Percentiles rank a stretch among this genome's conserved stretches.
Conservation (phyloP, 2,888 invertebrate genomes). For the Drosophila mercatorum region DNA sequence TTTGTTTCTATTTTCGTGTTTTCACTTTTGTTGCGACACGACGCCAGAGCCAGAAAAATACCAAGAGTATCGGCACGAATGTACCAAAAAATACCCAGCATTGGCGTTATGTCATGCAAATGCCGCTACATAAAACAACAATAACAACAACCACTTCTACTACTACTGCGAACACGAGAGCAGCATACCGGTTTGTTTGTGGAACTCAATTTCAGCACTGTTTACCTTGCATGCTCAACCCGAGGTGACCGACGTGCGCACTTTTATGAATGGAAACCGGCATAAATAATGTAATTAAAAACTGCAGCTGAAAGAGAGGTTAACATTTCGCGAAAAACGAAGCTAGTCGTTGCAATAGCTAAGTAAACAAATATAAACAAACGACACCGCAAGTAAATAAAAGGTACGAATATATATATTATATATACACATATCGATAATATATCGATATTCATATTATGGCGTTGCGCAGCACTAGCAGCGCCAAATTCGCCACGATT, state of each 20-base stretch:
- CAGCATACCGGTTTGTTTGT: conserved; percentile 67
- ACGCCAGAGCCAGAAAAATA: conserved; percentile 47
- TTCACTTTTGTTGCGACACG: conserved; percentile 67
- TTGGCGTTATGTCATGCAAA: conserved; percentile 57
- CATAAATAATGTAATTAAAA: conserved; percentile 37
- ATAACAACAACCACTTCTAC: conserved; percentile 34
- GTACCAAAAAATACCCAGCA: conserved; percentile 52
- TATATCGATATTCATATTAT: conserved; percentile 21
- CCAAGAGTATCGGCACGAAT: conserved; percentile 32
- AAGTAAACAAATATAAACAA: conserved; percentile 18
- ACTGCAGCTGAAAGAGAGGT: conserved; percentile 33
- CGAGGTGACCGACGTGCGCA: conserved; percentile 45
- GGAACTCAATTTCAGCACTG: conserved; percentile 53
- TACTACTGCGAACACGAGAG: conserved; percentile 38
- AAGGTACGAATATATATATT: neutral
- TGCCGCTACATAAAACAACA: conserved; percentile 49
- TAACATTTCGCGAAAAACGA: conserved; percentile 21
- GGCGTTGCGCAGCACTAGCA: conserved; percentile 52
- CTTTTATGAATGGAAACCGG: conserved; percentile 67
- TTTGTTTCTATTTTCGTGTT: conserved; percentile 52
- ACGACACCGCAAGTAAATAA: conserved; percentile 8
- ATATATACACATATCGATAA: conserved; percentile 9
- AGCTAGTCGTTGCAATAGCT: neutral
- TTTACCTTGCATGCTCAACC: conserved; percentile 47
- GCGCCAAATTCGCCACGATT: conserved; percentile 19